Evolutionary conservation across 2,888 invertebrate genomes (phyloP), one percentile per base, ranked within the genome.

Genomic region (Phalangium opilio): DNA sequence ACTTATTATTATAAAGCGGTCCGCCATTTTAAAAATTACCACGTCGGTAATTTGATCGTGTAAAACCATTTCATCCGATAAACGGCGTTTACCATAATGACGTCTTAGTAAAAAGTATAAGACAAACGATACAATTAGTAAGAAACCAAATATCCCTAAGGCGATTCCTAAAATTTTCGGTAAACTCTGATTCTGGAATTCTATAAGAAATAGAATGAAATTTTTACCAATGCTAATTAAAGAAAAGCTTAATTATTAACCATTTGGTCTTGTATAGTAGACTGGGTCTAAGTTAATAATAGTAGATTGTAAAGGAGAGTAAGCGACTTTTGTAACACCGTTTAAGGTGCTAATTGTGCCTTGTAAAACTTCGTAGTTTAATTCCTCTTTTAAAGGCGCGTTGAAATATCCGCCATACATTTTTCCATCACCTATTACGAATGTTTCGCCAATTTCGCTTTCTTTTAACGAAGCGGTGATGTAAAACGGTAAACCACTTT

Each of bases 391-490:
- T 44, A 90, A 64, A 0, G 83, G 82, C 2, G 76, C 78, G 70
- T 90, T 90, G 55, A 73, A 76, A 62, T 77, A 86, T 0, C 75
- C 76, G 52, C 81, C 81, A 62, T 86, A 83, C 3, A 68, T 73
- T 51, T 70, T 71, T 10, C 75, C 75, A 66, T 89, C 81, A 4
- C 90, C 90, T 40, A 90, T 76, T 1, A 73, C 70, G 65, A 90
- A 90, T 45, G 73, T 72, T 56, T 74, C 71, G 39, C 75, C 67
- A 10, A 77, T 73, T 51, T 76, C 74, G 63, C 70, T 56, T 35
- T 79, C 77, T 46, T 76, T 73, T 50, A 90, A 67, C 64, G 85
- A 82, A 1, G 83, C 89, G 5, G 85, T 74, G 27, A 89, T 78
- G 61, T 90, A 90, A 63, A 83, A 87, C 2, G 78, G 76, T 3